Evolutionary conservation across 2,888 invertebrate genomes (phyloP), one percentile per base, ranked within the genome.

Genomic region (Himalopsyche kuldschensis): DNA sequence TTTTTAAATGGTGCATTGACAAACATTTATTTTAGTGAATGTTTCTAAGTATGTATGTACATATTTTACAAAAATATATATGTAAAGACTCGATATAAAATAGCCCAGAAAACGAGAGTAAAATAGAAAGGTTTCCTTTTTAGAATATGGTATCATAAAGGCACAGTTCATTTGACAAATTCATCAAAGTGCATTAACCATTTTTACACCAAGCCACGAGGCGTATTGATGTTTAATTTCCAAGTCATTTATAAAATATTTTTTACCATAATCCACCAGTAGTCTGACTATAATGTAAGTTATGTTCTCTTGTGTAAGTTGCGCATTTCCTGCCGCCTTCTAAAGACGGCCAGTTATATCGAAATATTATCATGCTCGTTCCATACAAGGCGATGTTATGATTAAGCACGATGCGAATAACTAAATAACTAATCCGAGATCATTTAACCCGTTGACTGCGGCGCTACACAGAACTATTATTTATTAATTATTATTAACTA

Each of bases 311-410:
- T 6, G 5, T 8, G 15, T 69, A 69, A 69, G 27, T 69, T 69
- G 69, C 24, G 30, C 69, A 30, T 69, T 69, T 69, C 69, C 69
- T 69, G 69, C 69, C 30, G 27, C 69, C 69, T 69, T 69, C 69
- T 69, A 69, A 69, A 24, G 69, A 27, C 69, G 30, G 69, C 30
- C 69, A 0, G 27, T 69, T 10, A 69, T 30, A 69, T 69, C 69
- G 69, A 69, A 69, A 69, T 69, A 69, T 69, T 15, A 69, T 69
- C 27, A 80, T 75, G 80, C 80, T n/a, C 15, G 80, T 47, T 81
- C 81, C 30, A 77, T 81, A 81, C 32, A 77, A 81, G 81, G 75
- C 48, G 81, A 30, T 81, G 81, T 76, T 81, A 81, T 81, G 81
- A 81, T 81, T 81, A 63, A 81, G 47, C 81, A 81, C 77, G 77